Percentiles rank a stretch among this genome's conserved stretches.
phyloP scores from a whole-genome alignment of 2,888 invertebrate species.

The Meta bourneti region DNA sequence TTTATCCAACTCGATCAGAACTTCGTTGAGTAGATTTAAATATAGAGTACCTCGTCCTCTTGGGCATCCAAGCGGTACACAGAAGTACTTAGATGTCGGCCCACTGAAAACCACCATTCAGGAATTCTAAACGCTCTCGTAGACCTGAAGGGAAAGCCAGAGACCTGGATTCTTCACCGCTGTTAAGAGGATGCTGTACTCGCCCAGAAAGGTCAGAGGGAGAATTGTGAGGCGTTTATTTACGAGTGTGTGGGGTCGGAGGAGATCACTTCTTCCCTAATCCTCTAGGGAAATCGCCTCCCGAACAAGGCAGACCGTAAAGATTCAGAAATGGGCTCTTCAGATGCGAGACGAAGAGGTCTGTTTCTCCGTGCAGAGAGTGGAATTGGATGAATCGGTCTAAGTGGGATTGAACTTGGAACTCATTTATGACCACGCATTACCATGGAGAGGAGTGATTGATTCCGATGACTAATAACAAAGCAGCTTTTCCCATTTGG shows the following conservation, averaged over 20 bases:
- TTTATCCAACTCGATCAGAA: neutral
- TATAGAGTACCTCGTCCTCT: neutral
- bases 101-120: neutral
- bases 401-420: neutral
- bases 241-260: neutral
- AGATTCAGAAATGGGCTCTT: neutral
- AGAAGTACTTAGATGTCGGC: neutral
- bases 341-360: neutral
- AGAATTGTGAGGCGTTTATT: neutral
- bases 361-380: neutral
- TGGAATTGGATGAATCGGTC: neutral
- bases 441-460: neutral
- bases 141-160: neutral
- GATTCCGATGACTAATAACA: neutral
- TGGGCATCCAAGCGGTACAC: neutral
- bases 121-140: neutral
- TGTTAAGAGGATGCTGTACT: neutral
- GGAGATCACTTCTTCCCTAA: neutral
- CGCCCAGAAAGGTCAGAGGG: neutral
- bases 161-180: neutral
- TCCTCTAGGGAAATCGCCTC: neutral
- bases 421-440: neutral
- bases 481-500: neutral
- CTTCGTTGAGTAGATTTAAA: neutral
- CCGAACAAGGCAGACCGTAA: slow-evolving; percentile 5